Evolutionary conservation across 2,797 vertebrate genomes (phyloP).

Genomic region (Crypturellus tataupa): DNA sequence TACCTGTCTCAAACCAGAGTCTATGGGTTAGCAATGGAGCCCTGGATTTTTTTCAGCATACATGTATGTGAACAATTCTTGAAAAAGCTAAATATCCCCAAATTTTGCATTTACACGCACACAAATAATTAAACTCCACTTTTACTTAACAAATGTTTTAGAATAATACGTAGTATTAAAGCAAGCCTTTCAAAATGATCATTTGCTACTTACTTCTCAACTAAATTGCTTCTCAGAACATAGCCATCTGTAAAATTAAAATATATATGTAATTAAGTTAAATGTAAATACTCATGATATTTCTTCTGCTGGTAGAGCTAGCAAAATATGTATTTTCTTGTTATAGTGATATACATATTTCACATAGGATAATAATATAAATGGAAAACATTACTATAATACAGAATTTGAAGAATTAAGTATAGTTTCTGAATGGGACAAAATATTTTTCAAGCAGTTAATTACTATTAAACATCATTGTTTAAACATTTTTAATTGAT

Average conservation of each 20-base stretch:
- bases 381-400: neutral
- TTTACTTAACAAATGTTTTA: neutral
- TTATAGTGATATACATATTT: neutral
- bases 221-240: slow-evolving; percentile 84
- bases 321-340: neutral
- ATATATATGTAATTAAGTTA: slow-evolving; percentile 27
- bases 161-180: neutral
- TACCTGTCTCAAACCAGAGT: neutral
- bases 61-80: neutral
- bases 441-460: neutral
- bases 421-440: neutral
- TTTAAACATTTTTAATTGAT: neutral
- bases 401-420: neutral
- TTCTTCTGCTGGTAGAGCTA: neutral
- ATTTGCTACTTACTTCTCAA: slow-evolving; percentile 86
- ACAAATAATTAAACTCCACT: neutral
- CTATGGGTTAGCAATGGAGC: neutral
- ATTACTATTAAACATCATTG: neutral
- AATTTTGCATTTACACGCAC: neutral
- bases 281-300: neutral
- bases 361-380: neutral
- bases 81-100: neutral
- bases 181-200: neutral
- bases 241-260: slow-evolving; percentile 88
- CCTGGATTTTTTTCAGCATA: neutral